phyloP scores from a whole-genome alignment of 2,888 invertebrate species.

The Willowsia nigromaculata region DNA sequence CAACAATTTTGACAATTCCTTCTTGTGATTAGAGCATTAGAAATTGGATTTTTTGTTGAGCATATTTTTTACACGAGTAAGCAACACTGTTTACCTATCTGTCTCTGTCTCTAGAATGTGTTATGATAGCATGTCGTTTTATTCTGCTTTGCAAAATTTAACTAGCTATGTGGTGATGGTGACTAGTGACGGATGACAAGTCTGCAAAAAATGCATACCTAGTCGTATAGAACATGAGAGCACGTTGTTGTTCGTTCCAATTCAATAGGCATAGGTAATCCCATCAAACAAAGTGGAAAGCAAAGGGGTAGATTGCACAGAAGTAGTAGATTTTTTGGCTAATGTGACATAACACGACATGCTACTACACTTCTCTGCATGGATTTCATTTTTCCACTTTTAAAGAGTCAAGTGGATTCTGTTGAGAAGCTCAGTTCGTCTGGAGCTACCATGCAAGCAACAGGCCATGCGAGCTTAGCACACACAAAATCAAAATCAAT shows the following conservation, averaged over 20 bases:
- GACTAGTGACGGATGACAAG: too few species aligned
- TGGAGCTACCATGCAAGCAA: slow-evolving; percentile 39
- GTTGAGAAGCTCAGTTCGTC: slow-evolving; percentile 50
- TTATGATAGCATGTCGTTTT: not conserved
- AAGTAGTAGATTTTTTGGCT: not conserved
- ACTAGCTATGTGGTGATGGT: not conserved
- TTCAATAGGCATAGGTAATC: too few species aligned
- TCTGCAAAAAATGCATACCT: too few species aligned
- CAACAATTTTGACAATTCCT: too few species aligned
- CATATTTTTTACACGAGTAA: not conserved
- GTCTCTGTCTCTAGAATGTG: too few species aligned
- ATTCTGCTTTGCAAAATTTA: not conserved
- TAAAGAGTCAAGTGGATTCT: slow-evolving; percentile 39
- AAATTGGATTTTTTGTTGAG: not conserved
- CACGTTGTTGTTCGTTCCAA: too few species aligned
- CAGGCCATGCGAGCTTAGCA: too few species aligned
- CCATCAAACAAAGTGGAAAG: too few species aligned
- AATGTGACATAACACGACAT: not conserved
- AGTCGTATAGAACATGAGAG: too few species aligned
- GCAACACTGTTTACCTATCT: too few species aligned
- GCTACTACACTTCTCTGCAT: not conserved
- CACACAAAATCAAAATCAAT: too few species aligned
- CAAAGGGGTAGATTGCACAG: not conserved
- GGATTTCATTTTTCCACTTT: slow-evolving; percentile 38
- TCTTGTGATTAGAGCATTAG: too few species aligned